phyloP scores from a whole-genome alignment of 2,797 vertebrate genomes.

The Gobio occitaniae region DNA sequence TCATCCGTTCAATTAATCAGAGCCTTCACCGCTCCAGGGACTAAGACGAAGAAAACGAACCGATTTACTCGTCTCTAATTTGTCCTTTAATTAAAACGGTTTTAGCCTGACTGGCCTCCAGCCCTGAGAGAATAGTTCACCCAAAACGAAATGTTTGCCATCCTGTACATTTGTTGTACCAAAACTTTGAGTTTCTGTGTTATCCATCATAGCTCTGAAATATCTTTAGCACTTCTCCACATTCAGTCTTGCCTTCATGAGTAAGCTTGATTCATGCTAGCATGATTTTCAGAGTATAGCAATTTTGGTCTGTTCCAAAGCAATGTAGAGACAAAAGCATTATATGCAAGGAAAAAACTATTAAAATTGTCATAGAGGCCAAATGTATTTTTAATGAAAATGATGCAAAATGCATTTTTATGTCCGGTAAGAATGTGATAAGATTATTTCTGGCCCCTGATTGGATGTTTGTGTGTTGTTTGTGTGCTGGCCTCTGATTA shows the following conservation, averaged over 20 bases:
- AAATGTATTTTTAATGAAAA: too few species aligned
- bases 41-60: constrained; percentile 62
- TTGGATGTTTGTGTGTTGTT: too few species aligned
- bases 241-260: background rate
- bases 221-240: background rate
- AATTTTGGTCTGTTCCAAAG: background rate
- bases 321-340: background rate
- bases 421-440: too few species aligned
- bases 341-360: background rate
- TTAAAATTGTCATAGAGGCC: background rate
- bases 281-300: background rate
- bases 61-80: constrained; percentile 82
- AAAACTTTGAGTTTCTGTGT: background rate
- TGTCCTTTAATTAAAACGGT: constrained; percentile 82
- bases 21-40: constrained; percentile 17
- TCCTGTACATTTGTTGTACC: background rate
- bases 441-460: too few species aligned
- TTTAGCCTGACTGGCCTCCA: constrained; percentile 23
- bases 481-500: too few species aligned
- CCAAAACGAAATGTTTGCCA: background rate
- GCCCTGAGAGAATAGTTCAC: constrained; percentile 21
- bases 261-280: background rate
- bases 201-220: background rate
- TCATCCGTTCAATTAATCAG: constrained; percentile 78
- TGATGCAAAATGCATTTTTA: too few species aligned